Conservation (phyloP, 1,140 invertebrate genomes). For the Trachymyrmex cornetzi region DNA sequence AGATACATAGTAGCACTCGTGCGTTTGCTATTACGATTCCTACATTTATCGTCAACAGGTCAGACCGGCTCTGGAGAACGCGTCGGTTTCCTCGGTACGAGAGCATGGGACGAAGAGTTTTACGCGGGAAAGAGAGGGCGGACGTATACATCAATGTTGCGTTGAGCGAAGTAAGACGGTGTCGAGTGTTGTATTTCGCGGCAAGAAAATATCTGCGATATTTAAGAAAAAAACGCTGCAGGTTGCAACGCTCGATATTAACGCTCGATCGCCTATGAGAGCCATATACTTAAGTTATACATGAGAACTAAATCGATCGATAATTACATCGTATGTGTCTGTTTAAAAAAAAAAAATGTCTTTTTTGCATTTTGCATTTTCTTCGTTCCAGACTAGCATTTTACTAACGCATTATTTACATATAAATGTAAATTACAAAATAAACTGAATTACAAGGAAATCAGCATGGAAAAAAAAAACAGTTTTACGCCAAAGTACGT, state of each 20-base stretch:
- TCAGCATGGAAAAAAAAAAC: no score
- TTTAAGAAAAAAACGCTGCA: conserved; percentile 11
- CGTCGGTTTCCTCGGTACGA: background rate
- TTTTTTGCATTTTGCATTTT: background rate
- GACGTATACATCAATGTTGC: conserved; percentile 8
- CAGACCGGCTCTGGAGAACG: conserved; percentile 45
- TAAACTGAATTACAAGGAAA: background rate
- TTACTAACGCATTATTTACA: background rate
- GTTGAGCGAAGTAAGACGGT: conserved; percentile 8
- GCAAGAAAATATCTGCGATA: background rate
- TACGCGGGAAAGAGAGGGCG: background rate
- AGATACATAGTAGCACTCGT: conserved; percentile 13
- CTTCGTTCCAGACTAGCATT: background rate
- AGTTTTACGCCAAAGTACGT: no score
- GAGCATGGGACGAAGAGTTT: conserved; percentile 1
- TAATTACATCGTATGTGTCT: conserved; percentile 17
- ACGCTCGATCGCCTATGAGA: conserved; percentile 28
- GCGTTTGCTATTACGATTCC: conserved; percentile 47
- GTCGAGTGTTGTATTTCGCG: conserved; percentile 32
- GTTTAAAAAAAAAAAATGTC: conserved; percentile 12
- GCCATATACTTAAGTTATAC: background rate
- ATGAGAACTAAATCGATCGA: background rate
- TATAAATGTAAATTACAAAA: no score
- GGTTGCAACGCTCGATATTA: conserved; percentile 19
- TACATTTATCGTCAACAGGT: conserved; percentile 58